These are phyloP conservation scores for Callopanchax toddi DNA, from an alignment of 2,113 vertebrate species.

Conservation along the genomic window DNA sequence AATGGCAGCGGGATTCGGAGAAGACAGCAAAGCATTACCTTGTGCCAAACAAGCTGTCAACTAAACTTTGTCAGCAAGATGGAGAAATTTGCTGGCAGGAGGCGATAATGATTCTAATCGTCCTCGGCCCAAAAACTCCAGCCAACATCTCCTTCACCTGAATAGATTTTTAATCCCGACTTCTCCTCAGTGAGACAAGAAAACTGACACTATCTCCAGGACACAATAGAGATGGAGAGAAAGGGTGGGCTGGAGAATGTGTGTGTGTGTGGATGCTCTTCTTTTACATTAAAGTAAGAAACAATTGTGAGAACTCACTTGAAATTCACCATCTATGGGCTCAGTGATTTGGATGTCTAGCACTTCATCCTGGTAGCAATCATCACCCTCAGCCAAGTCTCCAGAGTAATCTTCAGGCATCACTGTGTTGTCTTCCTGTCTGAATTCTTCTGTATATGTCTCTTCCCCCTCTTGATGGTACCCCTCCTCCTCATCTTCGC, in stretches of 20 bases:
- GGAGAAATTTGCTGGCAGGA: slow-evolving; percentile 93
- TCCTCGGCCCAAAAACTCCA: slow-evolving; percentile 64
- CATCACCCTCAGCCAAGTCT: slow-evolving; percentile 83
- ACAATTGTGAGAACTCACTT: slow-evolving; percentile 83
- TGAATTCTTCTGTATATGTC: slow-evolving; percentile 82
- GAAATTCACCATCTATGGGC: slow-evolving; percentile 92
- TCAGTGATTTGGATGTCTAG: slow-evolving; percentile 96
- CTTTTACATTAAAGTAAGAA: slow-evolving; percentile 18
- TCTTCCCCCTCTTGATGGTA: slow-evolving; percentile 72
- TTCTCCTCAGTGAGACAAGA: slow-evolving; percentile 54
- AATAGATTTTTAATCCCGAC: slow-evolving; percentile 82
- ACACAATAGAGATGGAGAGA: slow-evolving; percentile 74
- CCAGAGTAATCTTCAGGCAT: slow-evolving; percentile 84
- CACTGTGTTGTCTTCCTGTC: slow-evolving; percentile 76
- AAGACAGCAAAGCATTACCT: slow-evolving; percentile 87
- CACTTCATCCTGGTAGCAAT: slow-evolving; percentile 88
- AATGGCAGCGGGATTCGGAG: slow-evolving; percentile 82
- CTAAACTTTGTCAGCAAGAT: slow-evolving; percentile 93
- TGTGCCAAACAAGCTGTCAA: slow-evolving; percentile 95
- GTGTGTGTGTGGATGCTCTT: slow-evolving; percentile 31
- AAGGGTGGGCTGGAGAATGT: slow-evolving; percentile 55
- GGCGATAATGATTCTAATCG: slow-evolving; percentile 92
- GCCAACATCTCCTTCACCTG: slow-evolving; percentile 78
- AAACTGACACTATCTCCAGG: slow-evolving; percentile 81
- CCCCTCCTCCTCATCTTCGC: slow-evolving; percentile 66